A percentile compares a stretch with the other conserved stretches of the same genome.
Evolutionary conservation across 2,888 invertebrate genomes (phyloP).

Genomic region (Scotopteryx bipunctaria): DNA sequence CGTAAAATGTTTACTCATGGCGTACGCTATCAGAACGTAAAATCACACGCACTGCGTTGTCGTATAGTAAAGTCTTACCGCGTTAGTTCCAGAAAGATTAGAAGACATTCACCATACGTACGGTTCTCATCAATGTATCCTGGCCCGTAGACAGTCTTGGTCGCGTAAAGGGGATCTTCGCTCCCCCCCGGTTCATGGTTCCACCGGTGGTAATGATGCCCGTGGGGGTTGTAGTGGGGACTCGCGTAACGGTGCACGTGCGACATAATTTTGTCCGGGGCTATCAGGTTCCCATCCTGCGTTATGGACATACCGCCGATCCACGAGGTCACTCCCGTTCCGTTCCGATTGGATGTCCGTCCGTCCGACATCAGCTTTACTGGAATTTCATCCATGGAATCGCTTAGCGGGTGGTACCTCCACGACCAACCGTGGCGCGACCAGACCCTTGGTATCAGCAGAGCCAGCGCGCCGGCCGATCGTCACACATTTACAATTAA

Average conservation of each 20-base stretch:
- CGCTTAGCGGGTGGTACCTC: constrained; percentile 73
- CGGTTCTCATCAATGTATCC: constrained; percentile 82
- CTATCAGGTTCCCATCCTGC: constrained; percentile 79
- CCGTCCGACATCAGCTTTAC: constrained; percentile 82
- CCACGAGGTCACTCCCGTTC: constrained; percentile 74
- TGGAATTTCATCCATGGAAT: constrained; percentile 81
- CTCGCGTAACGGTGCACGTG: constrained; percentile 80
- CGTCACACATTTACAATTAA: constrained; percentile 57
- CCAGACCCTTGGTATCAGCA: constrained; percentile 59
- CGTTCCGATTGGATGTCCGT: constrained; percentile 72
- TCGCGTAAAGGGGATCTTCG: constrained; percentile 78
- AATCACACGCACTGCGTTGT: not conserved
- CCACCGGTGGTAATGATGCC: constrained; percentile 79
- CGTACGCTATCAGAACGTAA: too few species aligned
- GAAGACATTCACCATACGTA: constrained; percentile 69
- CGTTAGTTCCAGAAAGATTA: constrained; percentile 42
- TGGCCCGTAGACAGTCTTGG: constrained; percentile 82
- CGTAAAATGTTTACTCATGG: not conserved
- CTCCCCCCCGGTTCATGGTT: constrained; percentile 80
- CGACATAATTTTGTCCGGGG: constrained; percentile 79
- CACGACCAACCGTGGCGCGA: constrained; percentile 72
- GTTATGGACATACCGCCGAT: constrained; percentile 82
- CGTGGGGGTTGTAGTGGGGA: constrained; percentile 80
- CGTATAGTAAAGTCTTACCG: constrained; percentile 8
- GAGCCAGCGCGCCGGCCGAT: constrained; percentile 71